Evolutionary conservation across 2,113 vertebrate species (phyloP), one percentile per base, ranked within the genome.

Genomic region (Heloderma charlesbogerti): DNA sequence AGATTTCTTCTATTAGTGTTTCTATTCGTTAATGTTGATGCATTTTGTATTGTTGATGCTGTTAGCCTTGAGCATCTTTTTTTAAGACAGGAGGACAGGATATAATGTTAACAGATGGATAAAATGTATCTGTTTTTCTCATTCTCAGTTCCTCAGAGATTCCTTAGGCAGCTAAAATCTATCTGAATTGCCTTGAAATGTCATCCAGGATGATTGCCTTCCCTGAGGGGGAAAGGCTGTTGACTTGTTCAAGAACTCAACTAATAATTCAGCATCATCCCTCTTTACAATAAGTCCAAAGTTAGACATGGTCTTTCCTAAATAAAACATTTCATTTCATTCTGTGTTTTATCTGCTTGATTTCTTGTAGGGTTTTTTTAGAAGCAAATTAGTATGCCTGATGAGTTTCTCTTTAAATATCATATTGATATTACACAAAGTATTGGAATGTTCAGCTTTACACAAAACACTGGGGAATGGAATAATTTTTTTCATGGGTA

Each of bases 401-500:
- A 74, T 0, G 15, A 29, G 93, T 91, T 95, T 94, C 80, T 48
- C 31, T 51, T 57, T 93, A 91, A 93, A 18, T 66, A 81, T 22
- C 45, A 57, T 12, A 83, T 16, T 89, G 82, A 91, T 92, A 86
- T 80, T 78, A 84, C 16, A 13, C 31, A 80, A 80, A 88, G 60
- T 15, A 88, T 45, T 67, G 57, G 75, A 13, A 81, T 80, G 31
- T 54, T 69, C 87, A 51, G 12, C 67, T 60, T 20, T 80, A 63
- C 66, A 80, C 31, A 40, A 51, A 51, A 48, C 91, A 43, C 43
- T 85, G 54, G 57, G 89, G 92, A 91, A 93, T 77, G 10, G 43
- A 69, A 81, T 88, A 63, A 20, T 10, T 94, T 94, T 95, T 90
- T 85, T 0, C 85, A 72, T 75, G 82, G 89, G 79, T 78, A 90